A percentile compares a stretch with the other conserved stretches of the same genome.
Conservation (phyloP, 2,888 invertebrate species). For the Spodoptera picta region DNA sequence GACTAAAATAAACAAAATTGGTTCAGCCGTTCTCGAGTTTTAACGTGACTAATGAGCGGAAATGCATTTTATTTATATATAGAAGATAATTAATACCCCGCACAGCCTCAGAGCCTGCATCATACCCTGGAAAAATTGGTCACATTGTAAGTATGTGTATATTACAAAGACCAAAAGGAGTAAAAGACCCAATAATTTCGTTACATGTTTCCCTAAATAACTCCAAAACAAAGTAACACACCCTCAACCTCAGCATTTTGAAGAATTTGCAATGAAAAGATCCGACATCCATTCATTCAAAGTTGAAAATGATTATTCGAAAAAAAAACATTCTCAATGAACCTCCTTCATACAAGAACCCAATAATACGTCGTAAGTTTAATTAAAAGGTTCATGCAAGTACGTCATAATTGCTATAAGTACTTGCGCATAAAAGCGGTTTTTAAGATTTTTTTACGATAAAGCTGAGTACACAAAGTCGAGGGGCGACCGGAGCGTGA, state of each 20-base stretch:
- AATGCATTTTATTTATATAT: too few relatives aligned
- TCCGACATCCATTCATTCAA: background rate
- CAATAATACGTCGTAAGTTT: conserved; percentile 39
- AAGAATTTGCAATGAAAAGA: conserved; percentile 3
- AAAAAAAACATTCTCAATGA: conserved; percentile 23
- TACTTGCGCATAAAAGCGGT: conserved; percentile 29
- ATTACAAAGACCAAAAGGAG: too few relatives aligned
- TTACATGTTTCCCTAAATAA: background rate
- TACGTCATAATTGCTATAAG: conserved; percentile 35
- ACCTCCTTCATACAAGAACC: conserved; percentile 12
- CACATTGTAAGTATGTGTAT: too few relatives aligned
- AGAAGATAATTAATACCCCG: too few relatives aligned
- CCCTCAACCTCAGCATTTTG: too few relatives aligned
- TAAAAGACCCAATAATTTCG: too few relatives aligned
- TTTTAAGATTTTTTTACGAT: conserved; percentile 43
- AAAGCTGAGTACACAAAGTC: conserved; percentile 47
- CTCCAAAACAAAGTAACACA: too few relatives aligned
- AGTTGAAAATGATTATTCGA: background rate
- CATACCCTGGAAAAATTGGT: too few relatives aligned
- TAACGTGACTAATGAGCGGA: too few relatives aligned
- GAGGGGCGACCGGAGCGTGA: conserved; percentile 40
- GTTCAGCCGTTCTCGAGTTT: too few relatives aligned
- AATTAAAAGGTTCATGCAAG: conserved; percentile 41
- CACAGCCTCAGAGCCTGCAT: too few relatives aligned
- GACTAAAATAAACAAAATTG: too few relatives aligned